Base-by-base conservation (phyloP, 2,113 vertebrate genomes). In the Zapus hudsonius region DNA sequence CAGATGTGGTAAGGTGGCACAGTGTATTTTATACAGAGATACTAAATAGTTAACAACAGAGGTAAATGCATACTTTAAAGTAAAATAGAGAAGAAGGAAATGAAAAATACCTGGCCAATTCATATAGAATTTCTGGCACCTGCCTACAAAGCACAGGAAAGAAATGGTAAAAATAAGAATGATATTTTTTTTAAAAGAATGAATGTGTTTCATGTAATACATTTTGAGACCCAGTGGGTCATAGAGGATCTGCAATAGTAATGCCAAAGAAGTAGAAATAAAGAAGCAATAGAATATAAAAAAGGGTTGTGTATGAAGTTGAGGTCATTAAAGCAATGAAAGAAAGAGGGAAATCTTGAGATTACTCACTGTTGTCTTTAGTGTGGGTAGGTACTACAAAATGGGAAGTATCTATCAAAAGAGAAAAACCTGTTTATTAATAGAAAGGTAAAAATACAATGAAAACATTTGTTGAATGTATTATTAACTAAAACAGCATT, bases 391-490 rank as follows among this genome's bases (percentile, higher is more conserved):
- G 33, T 89, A 87, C 55, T 59, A 55, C 25, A 89, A 91, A 87
- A 67, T 73, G 55, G 0, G 13, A 42, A 11, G 19, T 89, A 5
- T 61, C 17, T 44, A 42, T 17, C 42, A 76, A 87, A 81, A 70
- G 61, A 66, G 44, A 66, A 38, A 84, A 95, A 38, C 75, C 7
- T 64, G 13, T 57, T 40, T 36, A 66, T 47, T 73, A 64, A 57
- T 27, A 84, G 81, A 69, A 94, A 88, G 33, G n/a, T 80, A 95
- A 92, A 42, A 89, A 86, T 74, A 57, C 19, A 70, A 75, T 70
- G 31, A 0, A 33, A 75, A 57, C 76, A 86, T 69, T 23, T 61
- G 2, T 61, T 73, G 33, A 87, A 57, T 2, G 25, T 33, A 72
- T 82, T 38, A 84, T 31, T 13, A 85, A 76, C 16, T 78, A 75